Base-by-base conservation (phyloP, 1,140 invertebrate species). In the Bombus superbus region DNA sequence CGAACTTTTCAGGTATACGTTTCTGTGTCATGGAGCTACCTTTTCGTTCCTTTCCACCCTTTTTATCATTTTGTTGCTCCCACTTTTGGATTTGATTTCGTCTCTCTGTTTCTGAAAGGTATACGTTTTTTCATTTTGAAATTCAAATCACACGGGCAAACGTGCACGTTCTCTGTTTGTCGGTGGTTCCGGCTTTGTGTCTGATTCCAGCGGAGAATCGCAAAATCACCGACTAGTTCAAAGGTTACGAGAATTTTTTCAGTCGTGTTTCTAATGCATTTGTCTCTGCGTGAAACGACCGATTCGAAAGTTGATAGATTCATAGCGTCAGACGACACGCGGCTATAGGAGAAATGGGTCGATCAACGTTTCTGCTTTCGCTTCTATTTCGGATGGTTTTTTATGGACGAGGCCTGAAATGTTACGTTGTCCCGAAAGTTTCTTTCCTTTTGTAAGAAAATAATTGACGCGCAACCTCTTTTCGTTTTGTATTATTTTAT, bases 91-190 rank as follows among this genome's bases (percentile, higher is more conserved):
- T 57, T 59, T 38, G 22, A 22, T 76, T 59, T 32, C 18, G 40
- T 18, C 10, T 53, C 6, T 74, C 25, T 35, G 8, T 59, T 38
- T 9, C 53, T n/a, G 47, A 57, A 18, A 6, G 13, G 44, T 15
- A 11, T 47, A 38, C 18, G 4, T 38, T 53, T 38, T 59, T 59
- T 18, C 5, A 6, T 59, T 76, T 59, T 15, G 35, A 35, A 59
- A 15, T 53, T 59, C 32, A n/a, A 6, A 13, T 5, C 69, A n/a
- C 10, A 13, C 0, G 5, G 53, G 35, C 1, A 15, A 40, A 83
- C 62, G 57, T 75, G 62, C 80, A 28, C 69, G 44, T 35, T 42
- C 47, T 83, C 78, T 79, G 73, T 87, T 88, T 32, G 64, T 32
- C 68, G 38, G 32, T 64, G 47, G 47, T 59, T 57, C 38, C 40